A percentile compares a stretch with the other conserved stretches of the same genome.
These are phyloP conservation scores for Axis porcinus DNA, from an alignment of 2,113 vertebrate genomes.

Conservation along the genomic window DNA sequence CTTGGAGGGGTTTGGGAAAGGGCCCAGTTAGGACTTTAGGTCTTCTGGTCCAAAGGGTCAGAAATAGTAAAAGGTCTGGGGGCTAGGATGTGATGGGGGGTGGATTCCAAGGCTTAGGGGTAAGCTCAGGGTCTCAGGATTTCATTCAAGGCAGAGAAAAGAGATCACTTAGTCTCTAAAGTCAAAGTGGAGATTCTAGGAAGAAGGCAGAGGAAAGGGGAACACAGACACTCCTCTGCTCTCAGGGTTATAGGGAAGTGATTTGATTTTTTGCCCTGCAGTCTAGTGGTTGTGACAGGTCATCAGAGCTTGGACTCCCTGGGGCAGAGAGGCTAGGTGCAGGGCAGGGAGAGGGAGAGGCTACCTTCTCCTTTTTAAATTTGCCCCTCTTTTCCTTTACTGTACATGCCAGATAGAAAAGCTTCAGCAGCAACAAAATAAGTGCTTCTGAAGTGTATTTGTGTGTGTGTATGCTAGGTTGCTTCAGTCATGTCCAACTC, in stretches of 20 bases:
- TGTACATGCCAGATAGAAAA: background rate
- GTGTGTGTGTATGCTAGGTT: background rate
- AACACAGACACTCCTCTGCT: background rate
- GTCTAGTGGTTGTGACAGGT: background rate
- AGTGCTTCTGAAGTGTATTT: background rate
- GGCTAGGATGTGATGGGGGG: background rate
- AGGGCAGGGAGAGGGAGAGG: background rate
- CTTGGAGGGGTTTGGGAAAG: background rate
- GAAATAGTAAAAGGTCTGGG: background rate
- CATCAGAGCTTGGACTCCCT: background rate
- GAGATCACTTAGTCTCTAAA: background rate
- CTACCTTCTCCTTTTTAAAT: background rate
- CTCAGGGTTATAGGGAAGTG: background rate
- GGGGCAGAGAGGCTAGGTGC: background rate
- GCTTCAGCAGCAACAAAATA: background rate
- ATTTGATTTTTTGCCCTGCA: background rate
- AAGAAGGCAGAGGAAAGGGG: background rate
- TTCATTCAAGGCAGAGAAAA: background rate
- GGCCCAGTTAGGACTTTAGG: background rate
- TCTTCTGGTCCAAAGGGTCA: background rate
- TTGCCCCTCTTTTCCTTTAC: background rate
- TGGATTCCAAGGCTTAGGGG: background rate
- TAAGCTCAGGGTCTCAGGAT: background rate
- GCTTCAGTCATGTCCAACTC: background rate
- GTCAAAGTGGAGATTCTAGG: background rate